phyloP scores from a whole-genome alignment of 2,113 vertebrate species.

The Siniperca chuatsi region DNA sequence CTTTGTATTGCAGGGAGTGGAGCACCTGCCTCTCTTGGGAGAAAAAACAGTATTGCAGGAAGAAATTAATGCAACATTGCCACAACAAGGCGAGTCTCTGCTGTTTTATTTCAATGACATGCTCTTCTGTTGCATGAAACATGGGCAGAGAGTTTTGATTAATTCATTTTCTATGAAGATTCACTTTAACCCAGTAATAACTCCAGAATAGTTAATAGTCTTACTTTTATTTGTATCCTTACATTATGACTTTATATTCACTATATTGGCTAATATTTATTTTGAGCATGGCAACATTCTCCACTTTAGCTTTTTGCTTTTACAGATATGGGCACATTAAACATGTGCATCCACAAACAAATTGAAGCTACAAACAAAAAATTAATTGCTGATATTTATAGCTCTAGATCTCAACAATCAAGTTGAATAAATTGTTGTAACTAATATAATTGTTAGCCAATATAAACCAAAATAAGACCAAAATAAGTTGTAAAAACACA shows the following conservation, averaged over 20 bases:
- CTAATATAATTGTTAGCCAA: not conserved
- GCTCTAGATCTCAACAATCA: not conserved
- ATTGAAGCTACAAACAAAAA: not conserved
- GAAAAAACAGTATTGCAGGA: conserved; percentile 4
- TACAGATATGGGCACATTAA: not conserved
- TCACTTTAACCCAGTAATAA: not conserved
- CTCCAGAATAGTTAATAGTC: not conserved
- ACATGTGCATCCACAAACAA: conserved; percentile 2
- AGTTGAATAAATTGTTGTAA: not conserved
- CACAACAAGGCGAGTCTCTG: conserved; percentile 21
- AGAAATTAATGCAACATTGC: conserved; percentile 28
- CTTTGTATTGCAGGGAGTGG: conserved; percentile 23
- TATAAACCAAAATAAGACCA: not conserved
- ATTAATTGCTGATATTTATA: not conserved
- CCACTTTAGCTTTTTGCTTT: no score
- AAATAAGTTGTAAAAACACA: not conserved
- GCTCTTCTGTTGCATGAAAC: conserved; percentile 12
- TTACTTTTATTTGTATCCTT: not conserved
- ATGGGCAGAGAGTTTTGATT: conserved; percentile 8
- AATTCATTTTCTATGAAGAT: conserved; percentile 28
- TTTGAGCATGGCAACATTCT: not conserved
- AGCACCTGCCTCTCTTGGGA: conserved; percentile 24
- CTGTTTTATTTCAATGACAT: conserved; percentile 36
- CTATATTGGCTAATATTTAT: not conserved
- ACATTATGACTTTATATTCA: not conserved